Evolutionary conservation across 2,888 invertebrate species (phyloP), one percentile per base, ranked within the genome.

Genomic region (Eristalinus aeneus): DNA sequence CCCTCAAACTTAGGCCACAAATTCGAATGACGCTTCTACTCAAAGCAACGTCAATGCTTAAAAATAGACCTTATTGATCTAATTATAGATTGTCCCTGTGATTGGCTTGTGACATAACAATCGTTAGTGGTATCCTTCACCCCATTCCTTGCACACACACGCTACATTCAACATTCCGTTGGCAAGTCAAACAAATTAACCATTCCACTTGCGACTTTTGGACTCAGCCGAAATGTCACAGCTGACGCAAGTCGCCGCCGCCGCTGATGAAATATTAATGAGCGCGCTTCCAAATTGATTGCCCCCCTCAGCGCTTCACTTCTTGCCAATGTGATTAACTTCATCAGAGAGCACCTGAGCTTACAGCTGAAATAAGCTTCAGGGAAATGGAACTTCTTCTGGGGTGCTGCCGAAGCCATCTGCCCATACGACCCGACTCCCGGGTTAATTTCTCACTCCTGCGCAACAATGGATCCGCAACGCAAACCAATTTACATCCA

Each of bases 401-500:
- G 6, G 12, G 39, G 3, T n/a, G 39, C 2, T 39, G 39, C 39
- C 4, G 2, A 54, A 27, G 27, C 63, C 12, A 9, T 27, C 23
- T 22, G 39, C 23, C 27, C 27, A 27, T 27, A 3, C 32, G 34
- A 1, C 36, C 39, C 6, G 11, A 2, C 16, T 27, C 27, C 72
- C 11, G 1, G 23, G 56, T 36, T 27, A 39, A 32, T 75, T 56
- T 36, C 53, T 36, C 53, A 16, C 8, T 1, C 0, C 1, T n/a
- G 0, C 5, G 31, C 27, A 16, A 63, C n/a, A 2, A 16, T 34
- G 27, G 54, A 46, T 53, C 27, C 12, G 27, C 31, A 63, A 61
- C 53, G 36, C 3, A n/a, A 67, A 61, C 67, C 65, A 67, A 78
- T 72, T 72, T 61, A 67, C 61, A 79, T 72, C 34, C 67, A 46